Evolutionary conservation across 2,797 vertebrate species (phyloP).

Genomic region (Enteromius paludinosus): DNA sequence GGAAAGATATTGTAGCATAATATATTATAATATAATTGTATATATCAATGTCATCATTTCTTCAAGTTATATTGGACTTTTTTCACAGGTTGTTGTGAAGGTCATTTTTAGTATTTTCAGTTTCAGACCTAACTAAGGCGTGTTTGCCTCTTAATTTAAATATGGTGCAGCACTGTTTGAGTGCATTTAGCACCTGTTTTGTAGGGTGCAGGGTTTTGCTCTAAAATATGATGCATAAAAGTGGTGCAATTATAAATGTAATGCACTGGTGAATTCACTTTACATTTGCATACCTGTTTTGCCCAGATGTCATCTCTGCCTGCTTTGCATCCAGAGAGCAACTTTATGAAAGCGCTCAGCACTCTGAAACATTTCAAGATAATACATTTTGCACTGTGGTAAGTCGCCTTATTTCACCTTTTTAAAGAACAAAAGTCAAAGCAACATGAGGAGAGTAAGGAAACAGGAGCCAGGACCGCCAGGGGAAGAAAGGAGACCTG

Average conservation of each 20-base stretch:
- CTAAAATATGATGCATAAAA: background rate
- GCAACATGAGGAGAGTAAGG: slow-evolving; percentile 53
- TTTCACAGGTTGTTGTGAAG: background rate
- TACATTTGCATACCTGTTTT: slow-evolving; percentile 44
- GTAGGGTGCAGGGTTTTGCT: background rate
- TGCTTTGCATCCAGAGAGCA: slow-evolving; percentile 36
- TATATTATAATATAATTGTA: no score
- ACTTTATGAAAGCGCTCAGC: slow-evolving; percentile 16
- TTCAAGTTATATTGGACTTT: background rate
- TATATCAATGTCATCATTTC: background rate
- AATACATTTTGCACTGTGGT: slow-evolving; percentile 4
- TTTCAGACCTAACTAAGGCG: background rate
- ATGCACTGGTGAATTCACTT: background rate
- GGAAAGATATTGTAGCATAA: no score
- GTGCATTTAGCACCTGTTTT: background rate
- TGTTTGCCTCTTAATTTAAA: background rate
- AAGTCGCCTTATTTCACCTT: slow-evolving; percentile 47
- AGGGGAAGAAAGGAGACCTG: slow-evolving; percentile 39
- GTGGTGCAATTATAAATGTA: background rate
- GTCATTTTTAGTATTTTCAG: background rate
- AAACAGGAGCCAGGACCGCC: slow-evolving; percentile 62
- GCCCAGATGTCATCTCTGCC: slow-evolving; percentile 48
- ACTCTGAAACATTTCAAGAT: slow-evolving; percentile 14
- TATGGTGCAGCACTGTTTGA: background rate
- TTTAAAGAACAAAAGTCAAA: slow-evolving; percentile 47